These are phyloP conservation scores for Prosopocoilus inquinatus DNA, from an alignment of 2,888 invertebrate genomes.

Conservation along the genomic window DNA sequence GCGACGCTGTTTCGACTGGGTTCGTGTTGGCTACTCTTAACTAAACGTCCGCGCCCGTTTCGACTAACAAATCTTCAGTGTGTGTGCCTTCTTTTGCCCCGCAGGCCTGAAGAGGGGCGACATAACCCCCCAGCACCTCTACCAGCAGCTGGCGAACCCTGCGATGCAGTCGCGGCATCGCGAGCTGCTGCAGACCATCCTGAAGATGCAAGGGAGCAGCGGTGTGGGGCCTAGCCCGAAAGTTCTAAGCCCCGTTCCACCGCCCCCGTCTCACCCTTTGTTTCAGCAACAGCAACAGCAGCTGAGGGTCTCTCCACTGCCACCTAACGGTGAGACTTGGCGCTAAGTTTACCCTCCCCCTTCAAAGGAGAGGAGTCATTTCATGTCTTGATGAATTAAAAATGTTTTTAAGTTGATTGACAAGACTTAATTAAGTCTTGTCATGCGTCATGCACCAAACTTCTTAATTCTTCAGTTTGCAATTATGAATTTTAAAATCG, in stretches of 20 bases:
- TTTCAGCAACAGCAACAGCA: conserved; percentile 56
- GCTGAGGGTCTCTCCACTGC: conserved; percentile 62
- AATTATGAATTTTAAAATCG: too few relatives aligned
- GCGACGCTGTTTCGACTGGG: conserved; percentile 11
- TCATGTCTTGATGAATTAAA: too few relatives aligned
- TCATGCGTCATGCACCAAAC: too few relatives aligned
- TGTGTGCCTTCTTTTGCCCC: not conserved
- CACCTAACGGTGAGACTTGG: conserved; percentile 56
- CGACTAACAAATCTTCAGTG: not conserved
- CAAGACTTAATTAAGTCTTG: too few relatives aligned
- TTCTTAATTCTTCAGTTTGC: too few relatives aligned
- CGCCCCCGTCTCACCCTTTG: conserved; percentile 48
- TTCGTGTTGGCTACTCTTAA: not conserved
- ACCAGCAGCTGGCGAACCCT: conserved; percentile 74
- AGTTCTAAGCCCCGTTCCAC: conserved; percentile 48
- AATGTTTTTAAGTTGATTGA: too few relatives aligned
- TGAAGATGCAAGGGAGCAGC: conserved; percentile 54
- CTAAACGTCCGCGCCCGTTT: not conserved
- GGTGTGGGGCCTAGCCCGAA: conserved; percentile 45
- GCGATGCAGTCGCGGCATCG: conserved; percentile 72
- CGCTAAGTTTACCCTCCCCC: not conserved
- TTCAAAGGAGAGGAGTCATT: not conserved
- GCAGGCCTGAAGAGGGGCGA: conserved; percentile 73
- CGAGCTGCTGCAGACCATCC: conserved; percentile 67
- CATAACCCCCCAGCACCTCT: conserved; percentile 70